A percentile compares a stretch with the other conserved stretches of the same genome.
Evolutionary conservation across 2,113 vertebrate genomes (phyloP).

Genomic region (Ophthalmolycus amberensis): DNA sequence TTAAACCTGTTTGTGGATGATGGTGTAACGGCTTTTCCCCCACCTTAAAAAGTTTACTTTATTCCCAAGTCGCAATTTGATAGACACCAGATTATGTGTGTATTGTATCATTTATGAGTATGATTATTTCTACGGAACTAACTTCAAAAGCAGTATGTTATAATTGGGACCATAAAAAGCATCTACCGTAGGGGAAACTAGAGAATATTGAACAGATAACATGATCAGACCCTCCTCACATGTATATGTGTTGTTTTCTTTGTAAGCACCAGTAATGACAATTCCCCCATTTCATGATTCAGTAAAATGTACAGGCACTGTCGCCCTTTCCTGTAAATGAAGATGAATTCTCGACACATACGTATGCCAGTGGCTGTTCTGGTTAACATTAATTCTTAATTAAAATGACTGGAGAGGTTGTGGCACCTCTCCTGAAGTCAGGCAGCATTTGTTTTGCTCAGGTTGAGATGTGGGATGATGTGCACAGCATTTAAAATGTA

Average conservation of each 20-base stretch:
- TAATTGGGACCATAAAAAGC: background rate
- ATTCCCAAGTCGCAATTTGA: background rate
- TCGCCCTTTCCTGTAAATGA: background rate
- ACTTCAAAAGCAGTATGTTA: no score
- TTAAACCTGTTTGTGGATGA: background rate
- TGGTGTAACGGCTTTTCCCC: no score
- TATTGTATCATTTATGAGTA: no score
- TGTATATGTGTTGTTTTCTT: background rate
- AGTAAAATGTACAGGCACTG: background rate
- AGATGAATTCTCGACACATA: constrained; percentile 8
- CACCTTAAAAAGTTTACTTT: background rate
- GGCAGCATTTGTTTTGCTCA: background rate
- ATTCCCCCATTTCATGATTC: background rate
- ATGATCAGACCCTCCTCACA: background rate
- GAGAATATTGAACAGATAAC: constrained; percentile 3
- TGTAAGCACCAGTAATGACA: background rate
- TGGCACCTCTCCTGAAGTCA: background rate
- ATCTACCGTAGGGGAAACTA: background rate
- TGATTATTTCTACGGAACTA: no score
- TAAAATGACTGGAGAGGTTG: constrained; percentile 1
- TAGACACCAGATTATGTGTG: background rate
- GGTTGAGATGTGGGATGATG: background rate
- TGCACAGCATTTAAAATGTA: constrained; percentile 1
- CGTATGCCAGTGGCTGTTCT: background rate
- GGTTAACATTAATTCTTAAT: background rate